phyloP scores from a whole-genome alignment of 2,797 vertebrate genomes.

The Bufotes viridis region DNA sequence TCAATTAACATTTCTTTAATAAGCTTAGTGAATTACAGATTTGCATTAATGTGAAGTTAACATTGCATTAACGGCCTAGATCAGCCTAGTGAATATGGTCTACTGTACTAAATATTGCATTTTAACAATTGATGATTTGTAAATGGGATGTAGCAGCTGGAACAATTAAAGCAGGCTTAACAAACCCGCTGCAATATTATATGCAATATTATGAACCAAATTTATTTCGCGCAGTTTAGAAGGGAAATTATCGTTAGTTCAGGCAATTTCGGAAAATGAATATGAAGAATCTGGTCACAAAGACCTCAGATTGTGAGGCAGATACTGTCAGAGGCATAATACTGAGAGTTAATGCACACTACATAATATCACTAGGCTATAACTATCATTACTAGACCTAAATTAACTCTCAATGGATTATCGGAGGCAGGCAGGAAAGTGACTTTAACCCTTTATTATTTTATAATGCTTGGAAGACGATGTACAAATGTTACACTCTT shows the following conservation, averaged over 20 bases:
- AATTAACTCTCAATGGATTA: background rate
- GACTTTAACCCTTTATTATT: background rate
- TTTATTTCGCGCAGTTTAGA: conserved; percentile 13
- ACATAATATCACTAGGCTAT: background rate
- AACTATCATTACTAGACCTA: background rate
- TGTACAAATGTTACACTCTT: too few relatives aligned
- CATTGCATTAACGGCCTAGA: conserved; percentile 30
- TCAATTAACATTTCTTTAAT: conserved; percentile 53
- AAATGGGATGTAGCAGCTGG: conserved; percentile 50
- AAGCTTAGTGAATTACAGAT: conserved; percentile 48
- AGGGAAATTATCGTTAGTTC: conserved; percentile 29
- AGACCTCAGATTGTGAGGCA: background rate
- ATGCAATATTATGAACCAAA: conserved; percentile 10
- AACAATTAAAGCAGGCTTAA: conserved; percentile 46
- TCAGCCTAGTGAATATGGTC: conserved; percentile 14
- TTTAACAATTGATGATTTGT: conserved; percentile 49
- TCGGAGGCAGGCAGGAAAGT: background rate
- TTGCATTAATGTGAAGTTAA: conserved; percentile 56
- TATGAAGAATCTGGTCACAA: background rate
- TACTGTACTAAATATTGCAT: conserved; percentile 37
- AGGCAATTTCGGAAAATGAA: conserved; percentile 18
- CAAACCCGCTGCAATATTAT: conserved; percentile 25
- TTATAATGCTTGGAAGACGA: too few relatives aligned
- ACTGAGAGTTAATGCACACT: background rate
- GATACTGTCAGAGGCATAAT: conserved; percentile 2